Conservation (phyloP, 53 echinoderm and acorn worm genomes). For the Zoroaster sp. region DNA sequence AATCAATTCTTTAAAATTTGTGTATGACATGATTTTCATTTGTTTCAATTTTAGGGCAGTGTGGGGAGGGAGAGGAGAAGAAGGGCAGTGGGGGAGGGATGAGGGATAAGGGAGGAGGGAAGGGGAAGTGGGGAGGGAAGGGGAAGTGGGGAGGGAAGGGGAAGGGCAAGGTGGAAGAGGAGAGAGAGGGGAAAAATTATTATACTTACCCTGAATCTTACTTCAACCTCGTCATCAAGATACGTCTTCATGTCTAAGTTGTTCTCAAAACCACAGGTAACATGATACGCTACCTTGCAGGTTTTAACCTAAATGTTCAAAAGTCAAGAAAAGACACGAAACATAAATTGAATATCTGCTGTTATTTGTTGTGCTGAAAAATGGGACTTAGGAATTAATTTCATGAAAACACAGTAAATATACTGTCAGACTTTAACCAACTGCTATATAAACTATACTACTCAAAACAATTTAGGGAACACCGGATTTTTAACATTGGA, state of each 20-base stretch:
- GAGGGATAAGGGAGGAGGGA: not conserved
- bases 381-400: too few relatives aligned
- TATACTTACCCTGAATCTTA: slow-evolving; percentile 86
- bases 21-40: too few relatives aligned
- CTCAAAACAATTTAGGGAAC: too few relatives aligned
- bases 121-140: too few relatives aligned
- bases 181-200: not conserved
- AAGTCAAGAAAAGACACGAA: not conserved
- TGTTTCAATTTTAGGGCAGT: too few relatives aligned
- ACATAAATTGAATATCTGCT: not conserved
- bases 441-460: too few relatives aligned
- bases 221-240: slow-evolving; percentile 89
- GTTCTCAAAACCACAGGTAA: slow-evolving; percentile 86
- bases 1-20: too few relatives aligned
- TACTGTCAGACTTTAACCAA: too few relatives aligned
- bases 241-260: slow-evolving; percentile 93
- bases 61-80: too few relatives aligned
- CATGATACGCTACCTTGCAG: slow-evolving; percentile 94
- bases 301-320: slow-evolving; percentile 79
- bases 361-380: not conserved
- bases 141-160: too few relatives aligned
- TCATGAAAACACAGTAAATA: too few relatives aligned
- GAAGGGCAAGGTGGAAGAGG: not conserved
- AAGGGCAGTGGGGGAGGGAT: not conserved
- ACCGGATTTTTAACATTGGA: too few relatives aligned